Evolutionary conservation across 2,888 invertebrate genomes (phyloP), one percentile per base, ranked within the genome.

Genomic region (Nesidiocoris tenuis): DNA sequence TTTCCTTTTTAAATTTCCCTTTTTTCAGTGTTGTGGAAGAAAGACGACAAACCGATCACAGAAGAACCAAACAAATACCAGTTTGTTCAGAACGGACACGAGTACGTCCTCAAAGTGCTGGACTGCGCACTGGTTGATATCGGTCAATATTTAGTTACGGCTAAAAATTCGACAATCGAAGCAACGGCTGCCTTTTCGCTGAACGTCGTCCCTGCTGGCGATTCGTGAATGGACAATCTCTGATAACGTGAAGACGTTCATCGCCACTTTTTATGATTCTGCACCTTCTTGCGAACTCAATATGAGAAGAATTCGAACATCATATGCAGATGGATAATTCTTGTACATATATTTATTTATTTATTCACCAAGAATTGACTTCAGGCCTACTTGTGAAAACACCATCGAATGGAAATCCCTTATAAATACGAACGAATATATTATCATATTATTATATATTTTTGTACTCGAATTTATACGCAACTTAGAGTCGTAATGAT

Each of bases 121-220:
- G 88, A 90, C 80, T 90, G 91, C 83, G 87, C 87, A 80, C 85
- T 90, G 71, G 89, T 89, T 81, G 95, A 96, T 85, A 88, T 92
- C 79, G 95, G 95, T 59, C 95, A 95, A 84, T 96, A 96, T 84
- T 90, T 91, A 81, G 92, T 93, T 18, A 90, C 92, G 82, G 93
- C 93, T 25, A 90, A 92, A 79, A 92, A 93, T 83, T 92, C 92
- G 84, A 93, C 93, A 85, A 92, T 93, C 79, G 94, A 94, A 85
- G 88, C 91, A 70, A 87, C 90, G 77, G 90, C 92, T 70, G 91
- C 95, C 80, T 95, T 95, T 87, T 93, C 95, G 79, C 87, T 95
- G 61, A 95, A 95, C 86, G 92, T 95, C 7, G 77, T 76, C 22
- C 72, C 70, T 18, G 59, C 76, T 9, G 61, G 57, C 22, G 77